Evolutionary conservation across 2,113 vertebrate species (phyloP).

Genomic region (Macrotus californicus): DNA sequence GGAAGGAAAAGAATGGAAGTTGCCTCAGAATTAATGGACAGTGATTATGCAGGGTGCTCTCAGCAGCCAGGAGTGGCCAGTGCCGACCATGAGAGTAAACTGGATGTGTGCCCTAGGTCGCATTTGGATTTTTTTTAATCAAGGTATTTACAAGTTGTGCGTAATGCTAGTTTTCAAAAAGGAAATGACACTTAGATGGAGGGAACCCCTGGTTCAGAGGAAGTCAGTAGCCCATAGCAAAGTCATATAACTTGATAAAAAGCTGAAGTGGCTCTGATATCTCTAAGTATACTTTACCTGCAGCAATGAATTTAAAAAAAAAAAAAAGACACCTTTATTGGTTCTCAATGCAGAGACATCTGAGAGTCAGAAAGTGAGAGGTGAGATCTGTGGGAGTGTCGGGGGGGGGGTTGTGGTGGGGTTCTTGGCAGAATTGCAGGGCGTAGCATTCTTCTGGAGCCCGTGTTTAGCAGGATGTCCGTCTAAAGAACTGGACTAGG

Average conservation of each 20-base stretch:
- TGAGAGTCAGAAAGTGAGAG: background rate
- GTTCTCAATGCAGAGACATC: background rate
- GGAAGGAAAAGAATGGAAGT: background rate
- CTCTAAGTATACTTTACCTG: background rate
- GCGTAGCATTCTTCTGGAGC: background rate
- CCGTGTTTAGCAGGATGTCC: background rate
- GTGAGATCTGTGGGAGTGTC: background rate
- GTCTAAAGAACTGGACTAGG: background rate
- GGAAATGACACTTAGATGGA: background rate
- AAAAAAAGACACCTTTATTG: background rate
- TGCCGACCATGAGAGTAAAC: background rate
- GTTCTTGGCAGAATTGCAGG: background rate
- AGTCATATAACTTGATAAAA: background rate
- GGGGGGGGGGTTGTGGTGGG: background rate
- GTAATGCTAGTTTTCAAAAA: conserved; percentile 35
- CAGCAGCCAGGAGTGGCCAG: background rate
- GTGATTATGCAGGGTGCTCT: background rate
- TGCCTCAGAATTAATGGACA: background rate
- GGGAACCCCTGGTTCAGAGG: background rate
- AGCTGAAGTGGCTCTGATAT: background rate
- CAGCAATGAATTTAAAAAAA: background rate
- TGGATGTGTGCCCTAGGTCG: background rate
- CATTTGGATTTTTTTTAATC: conserved; percentile 39
- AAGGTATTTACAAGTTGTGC: conserved; percentile 14
- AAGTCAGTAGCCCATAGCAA: background rate